phyloP scores from a whole-genome alignment of 2,113 vertebrate genomes.

The Eretmodus cyanostictus region DNA sequence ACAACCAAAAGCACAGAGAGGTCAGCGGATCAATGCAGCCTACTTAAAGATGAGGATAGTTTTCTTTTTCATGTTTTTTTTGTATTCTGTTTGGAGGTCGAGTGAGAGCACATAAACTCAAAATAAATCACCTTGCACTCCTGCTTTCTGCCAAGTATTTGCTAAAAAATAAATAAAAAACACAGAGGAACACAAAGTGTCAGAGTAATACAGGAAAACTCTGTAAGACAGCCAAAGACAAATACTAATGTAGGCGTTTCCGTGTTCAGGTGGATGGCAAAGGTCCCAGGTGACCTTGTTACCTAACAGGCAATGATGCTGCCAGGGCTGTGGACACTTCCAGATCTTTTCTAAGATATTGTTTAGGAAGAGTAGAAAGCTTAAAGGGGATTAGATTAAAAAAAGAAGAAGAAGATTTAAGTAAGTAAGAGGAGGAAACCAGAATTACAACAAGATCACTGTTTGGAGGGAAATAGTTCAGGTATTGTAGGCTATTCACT shows the following conservation, averaged over 20 bases:
- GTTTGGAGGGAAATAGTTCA: neutral
- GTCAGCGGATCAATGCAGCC: neutral
- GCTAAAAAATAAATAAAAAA: neutral
- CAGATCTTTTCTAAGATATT: neutral
- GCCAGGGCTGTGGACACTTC: constrained; percentile 55
- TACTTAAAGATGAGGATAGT: neutral
- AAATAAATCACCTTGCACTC: constrained; percentile 34
- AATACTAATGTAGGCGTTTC: constrained; percentile 49
- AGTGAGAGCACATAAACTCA: neutral
- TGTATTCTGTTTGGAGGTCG: neutral
- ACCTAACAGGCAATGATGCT: constrained; percentile 63
- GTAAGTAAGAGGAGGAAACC: neutral
- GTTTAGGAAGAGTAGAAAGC: neutral
- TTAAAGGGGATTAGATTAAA: neutral
- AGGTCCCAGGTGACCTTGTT: constrained; percentile 66
- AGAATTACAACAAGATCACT: neutral
- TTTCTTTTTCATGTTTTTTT: neutral
- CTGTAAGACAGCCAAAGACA: neutral
- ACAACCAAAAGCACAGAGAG: neutral
- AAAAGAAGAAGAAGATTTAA: neutral
- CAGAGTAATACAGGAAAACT: neutral
- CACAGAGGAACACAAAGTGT: neutral
- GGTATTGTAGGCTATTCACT: neutral
- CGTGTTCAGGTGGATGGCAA: constrained; percentile 70
- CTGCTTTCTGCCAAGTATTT: constrained; percentile 21